Percentiles rank a stretch among this genome's conserved stretches.
phyloP scores from a whole-genome alignment of 2,797 vertebrate species.

The Notamacropus eugenii region DNA sequence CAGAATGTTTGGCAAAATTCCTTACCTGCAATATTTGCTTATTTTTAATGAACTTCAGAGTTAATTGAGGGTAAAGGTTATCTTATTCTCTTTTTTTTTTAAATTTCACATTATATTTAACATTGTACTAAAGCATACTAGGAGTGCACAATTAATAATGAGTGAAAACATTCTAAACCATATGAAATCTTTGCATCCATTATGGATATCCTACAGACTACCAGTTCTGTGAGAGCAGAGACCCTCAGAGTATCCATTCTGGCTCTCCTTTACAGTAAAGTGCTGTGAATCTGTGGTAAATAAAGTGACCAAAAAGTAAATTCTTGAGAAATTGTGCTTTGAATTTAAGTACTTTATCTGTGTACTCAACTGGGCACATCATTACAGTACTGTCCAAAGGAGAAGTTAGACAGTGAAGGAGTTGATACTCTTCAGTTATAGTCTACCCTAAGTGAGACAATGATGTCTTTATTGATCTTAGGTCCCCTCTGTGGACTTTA shows the following conservation, averaged over 20 bases:
- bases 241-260: neutral
- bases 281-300: neutral
- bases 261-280: neutral
- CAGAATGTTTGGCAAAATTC: neutral
- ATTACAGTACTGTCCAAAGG: neutral
- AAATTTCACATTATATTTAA: neutral
- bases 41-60: neutral
- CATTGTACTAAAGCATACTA: neutral
- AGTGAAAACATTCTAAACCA: neutral
- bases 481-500: neutral
- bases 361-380: neutral
- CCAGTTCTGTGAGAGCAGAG: neutral
- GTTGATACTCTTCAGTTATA: neutral
- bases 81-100: neutral
- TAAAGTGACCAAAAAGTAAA: neutral
- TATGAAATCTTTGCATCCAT: neutral
- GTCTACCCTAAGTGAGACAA: neutral
- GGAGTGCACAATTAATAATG: neutral
- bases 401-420: neutral
- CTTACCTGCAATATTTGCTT: neutral
- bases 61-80: neutral
- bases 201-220: neutral
- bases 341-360: neutral
- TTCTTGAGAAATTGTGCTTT: neutral
- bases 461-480: neutral